Conservation (phyloP, 2,888 invertebrate species). For the Scaptomyza parva region DNA sequence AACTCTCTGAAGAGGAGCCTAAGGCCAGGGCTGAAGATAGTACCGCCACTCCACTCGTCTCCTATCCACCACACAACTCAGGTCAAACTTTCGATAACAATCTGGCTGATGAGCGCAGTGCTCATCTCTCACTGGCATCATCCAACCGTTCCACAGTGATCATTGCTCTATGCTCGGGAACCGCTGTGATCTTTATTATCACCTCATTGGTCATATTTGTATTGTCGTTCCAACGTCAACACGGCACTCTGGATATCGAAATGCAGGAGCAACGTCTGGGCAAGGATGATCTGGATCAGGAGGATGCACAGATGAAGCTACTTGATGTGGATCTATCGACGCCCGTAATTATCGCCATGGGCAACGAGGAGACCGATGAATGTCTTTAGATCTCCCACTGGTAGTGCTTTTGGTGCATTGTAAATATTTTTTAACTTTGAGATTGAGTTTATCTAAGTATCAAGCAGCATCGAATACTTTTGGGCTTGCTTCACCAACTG, state of each 20-base stretch:
- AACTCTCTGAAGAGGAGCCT: conserved; percentile 44
- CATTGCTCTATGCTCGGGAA: conserved; percentile 76
- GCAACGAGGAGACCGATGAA: conserved; percentile 73
- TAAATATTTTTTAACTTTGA: conserved; percentile 67
- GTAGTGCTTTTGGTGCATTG: conserved; percentile 46
- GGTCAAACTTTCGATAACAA: conserved; percentile 78
- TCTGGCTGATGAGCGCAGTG: conserved; percentile 77
- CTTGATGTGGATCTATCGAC: conserved; percentile 75
- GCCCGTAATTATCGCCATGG: conserved; percentile 63
- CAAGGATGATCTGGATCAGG: conserved; percentile 81
- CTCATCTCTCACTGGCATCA: conserved; percentile 63
- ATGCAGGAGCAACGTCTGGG: conserved; percentile 83
- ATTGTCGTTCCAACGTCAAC: conserved; percentile 81
- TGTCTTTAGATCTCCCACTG: conserved; percentile 59
- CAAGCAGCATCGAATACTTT: conserved; percentile 31
- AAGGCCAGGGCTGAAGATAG: conserved; percentile 61
- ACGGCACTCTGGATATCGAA: conserved; percentile 83
- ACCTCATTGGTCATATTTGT: conserved; percentile 77
- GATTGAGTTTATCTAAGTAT: conserved; percentile 47
- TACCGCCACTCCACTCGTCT: conserved; percentile 69
- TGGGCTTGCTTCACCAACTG: conserved; percentile 30
- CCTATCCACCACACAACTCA: conserved; percentile 71
- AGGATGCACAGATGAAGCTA: conserved; percentile 79
- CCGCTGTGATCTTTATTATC: conserved; percentile 77
- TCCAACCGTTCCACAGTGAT: conserved; percentile 72